These are phyloP conservation scores for Archivesica marissinica DNA, from an alignment of 1,140 invertebrate species.

Conservation along the genomic window DNA sequence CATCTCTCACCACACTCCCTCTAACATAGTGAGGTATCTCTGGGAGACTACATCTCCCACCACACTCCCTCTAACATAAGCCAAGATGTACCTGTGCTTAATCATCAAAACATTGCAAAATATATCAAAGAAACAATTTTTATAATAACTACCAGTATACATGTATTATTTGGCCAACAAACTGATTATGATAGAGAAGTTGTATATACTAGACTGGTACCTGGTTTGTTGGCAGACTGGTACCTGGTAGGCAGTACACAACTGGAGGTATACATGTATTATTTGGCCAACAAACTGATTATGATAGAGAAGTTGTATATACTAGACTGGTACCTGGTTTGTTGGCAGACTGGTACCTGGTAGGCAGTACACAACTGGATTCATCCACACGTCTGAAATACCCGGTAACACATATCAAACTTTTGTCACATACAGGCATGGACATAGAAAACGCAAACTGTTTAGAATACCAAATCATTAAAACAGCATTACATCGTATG, in stretches of 20 bases:
- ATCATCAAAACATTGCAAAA: not conserved
- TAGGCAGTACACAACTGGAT: conserved; percentile 69
- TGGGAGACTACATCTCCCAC: too few species aligned
- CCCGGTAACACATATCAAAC: too few species aligned
- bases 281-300: not conserved
- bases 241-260: conserved; percentile 73
- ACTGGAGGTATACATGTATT: conserved; percentile 25
- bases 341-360: conserved; percentile 68
- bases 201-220: conserved; percentile 58
- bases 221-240: conserved; percentile 70
- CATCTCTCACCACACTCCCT: too few species aligned
- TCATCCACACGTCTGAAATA: conserved; percentile 72
- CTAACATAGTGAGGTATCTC: too few species aligned
- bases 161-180: not conserved
- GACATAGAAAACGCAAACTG: too few species aligned
- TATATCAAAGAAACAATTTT: too few species aligned
- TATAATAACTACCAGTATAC: conserved; percentile 52
- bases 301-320: not conserved
- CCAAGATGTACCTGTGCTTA: too few species aligned
- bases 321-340: conserved; percentile 70
- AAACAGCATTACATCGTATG: too few species aligned
- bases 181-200: not conserved
- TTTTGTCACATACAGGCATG: too few species aligned
- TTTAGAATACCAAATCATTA: too few species aligned
- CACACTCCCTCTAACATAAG: too few species aligned